Conservation (phyloP, 92 coral and sea anemone species). For the Anthopleura xanthogrammica region DNA sequence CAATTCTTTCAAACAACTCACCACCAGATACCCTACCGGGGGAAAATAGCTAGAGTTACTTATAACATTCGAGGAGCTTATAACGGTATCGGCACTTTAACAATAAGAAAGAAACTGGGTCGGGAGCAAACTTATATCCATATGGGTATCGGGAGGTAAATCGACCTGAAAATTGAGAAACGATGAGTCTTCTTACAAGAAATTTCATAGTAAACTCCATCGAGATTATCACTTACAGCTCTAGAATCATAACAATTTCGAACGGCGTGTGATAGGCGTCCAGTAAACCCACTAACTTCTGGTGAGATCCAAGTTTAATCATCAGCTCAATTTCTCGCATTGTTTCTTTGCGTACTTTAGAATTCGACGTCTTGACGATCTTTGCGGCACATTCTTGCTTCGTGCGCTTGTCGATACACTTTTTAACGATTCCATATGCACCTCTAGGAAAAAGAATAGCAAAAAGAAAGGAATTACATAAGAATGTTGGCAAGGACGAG, state of each 20-base stretch:
- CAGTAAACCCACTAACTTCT: constrained; percentile 68
- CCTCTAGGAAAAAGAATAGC: constrained; percentile 47
- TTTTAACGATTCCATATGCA: constrained; percentile 87
- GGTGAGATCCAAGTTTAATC: constrained; percentile 72
- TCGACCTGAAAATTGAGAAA: too few relatives aligned
- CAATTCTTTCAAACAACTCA: constrained; percentile 86
- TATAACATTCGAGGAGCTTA: not conserved
- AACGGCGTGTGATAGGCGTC: constrained; percentile 89
- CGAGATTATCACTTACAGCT: constrained; percentile 67
- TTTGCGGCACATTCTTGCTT: constrained; percentile 81
- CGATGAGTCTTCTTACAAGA: too few relatives aligned
- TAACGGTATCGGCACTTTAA: not conserved
- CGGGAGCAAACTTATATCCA: too few relatives aligned
- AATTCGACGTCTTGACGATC: constrained; percentile 77
- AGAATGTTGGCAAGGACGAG: not conserved
- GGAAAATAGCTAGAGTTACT: not conserved
- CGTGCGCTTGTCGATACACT: constrained; percentile 72
- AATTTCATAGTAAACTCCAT: not conserved
- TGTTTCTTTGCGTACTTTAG: constrained; percentile 77
- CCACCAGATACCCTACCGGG: constrained; percentile 83
- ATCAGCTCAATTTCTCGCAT: constrained; percentile 82
- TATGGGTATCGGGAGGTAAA: too few relatives aligned
- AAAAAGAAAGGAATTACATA: not conserved
- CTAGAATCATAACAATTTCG: constrained; percentile 90
- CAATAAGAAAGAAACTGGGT: too few relatives aligned